These are phyloP conservation scores for Nasonia vitripennis DNA, from an alignment of 1,140 invertebrate species.

Conservation along the genomic window DNA sequence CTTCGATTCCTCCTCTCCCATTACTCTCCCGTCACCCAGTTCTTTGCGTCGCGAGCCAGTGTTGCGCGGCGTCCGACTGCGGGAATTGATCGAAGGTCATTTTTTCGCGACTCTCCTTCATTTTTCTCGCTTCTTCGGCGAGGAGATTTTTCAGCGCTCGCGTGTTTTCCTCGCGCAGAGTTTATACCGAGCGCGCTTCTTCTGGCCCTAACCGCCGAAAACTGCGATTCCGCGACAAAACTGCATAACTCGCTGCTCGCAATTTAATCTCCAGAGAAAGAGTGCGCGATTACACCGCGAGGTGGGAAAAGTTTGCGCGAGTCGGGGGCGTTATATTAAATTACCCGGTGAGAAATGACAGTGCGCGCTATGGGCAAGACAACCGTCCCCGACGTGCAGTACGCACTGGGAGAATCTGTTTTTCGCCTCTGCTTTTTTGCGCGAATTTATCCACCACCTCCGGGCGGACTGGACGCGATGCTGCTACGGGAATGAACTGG, in stretches of 20 bases:
- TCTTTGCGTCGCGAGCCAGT: not conserved
- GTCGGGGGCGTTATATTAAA: slow-evolving; percentile 51
- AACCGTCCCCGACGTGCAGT: slow-evolving; percentile 29
- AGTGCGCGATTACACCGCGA: not conserved
- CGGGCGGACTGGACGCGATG: too few species aligned
- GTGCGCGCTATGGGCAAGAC: slow-evolving; percentile 48
- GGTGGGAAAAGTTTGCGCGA: not conserved
- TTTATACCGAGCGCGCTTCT: too few species aligned
- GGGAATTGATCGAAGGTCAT: slow-evolving; percentile 19
- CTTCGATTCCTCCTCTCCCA: slow-evolving; percentile 1
- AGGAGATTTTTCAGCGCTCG: not conserved
- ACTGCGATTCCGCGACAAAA: not conserved
- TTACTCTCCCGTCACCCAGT: not conserved
- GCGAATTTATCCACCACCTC: not conserved
- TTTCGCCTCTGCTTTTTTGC: not conserved
- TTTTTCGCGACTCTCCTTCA: not conserved
- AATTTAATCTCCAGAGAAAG: not conserved
- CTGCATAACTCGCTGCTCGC: not conserved
- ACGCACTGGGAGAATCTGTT: not conserved
- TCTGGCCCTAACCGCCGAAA: too few species aligned
- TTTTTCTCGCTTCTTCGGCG: not conserved
- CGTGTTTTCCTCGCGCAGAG: too few species aligned
- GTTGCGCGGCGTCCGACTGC: not conserved
- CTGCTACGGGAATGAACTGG: too few species aligned
- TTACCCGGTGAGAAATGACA: slow-evolving; percentile 58